Percentiles rank a stretch among this genome's conserved stretches.
phyloP scores from a whole-genome alignment of 2,888 invertebrate genomes.

The Syrista parreyssii region DNA sequence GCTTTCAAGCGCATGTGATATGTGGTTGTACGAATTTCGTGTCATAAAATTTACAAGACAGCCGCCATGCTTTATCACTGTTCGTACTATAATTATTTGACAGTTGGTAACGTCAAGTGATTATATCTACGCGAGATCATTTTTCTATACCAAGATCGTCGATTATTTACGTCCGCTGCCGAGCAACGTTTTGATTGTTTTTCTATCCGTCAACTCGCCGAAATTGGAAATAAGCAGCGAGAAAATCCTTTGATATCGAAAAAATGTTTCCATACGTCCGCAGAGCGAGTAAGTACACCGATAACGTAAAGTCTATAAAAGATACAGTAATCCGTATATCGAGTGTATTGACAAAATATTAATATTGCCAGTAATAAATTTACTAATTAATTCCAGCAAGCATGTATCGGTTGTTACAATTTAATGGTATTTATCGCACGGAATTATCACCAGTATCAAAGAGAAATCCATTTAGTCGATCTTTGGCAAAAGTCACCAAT shows the following conservation, averaged over 20 bases:
- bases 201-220: not conserved
- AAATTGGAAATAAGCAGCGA: not conserved
- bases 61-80: not conserved
- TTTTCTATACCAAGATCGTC: not conserved
- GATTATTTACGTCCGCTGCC: not conserved
- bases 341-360: not conserved
- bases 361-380: not conserved
- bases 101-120: not conserved
- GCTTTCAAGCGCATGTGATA: no score
- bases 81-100: not conserved
- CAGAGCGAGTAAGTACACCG: not conserved
- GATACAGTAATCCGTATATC: not conserved
- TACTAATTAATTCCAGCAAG: not conserved
- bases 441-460: not conserved
- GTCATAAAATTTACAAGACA: not conserved
- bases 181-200: slow-evolving; percentile 1
- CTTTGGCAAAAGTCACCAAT: slow-evolving; percentile 20
- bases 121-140: not conserved
- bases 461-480: not conserved
- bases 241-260: not conserved
- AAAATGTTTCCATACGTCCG: not conserved
- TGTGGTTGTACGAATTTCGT: no score
- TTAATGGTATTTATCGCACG: not conserved
- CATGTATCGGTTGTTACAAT: not conserved
- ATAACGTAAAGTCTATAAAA: not conserved